Conservation (phyloP, 2,797 vertebrate genomes). For the Balearica regulorum region DNA sequence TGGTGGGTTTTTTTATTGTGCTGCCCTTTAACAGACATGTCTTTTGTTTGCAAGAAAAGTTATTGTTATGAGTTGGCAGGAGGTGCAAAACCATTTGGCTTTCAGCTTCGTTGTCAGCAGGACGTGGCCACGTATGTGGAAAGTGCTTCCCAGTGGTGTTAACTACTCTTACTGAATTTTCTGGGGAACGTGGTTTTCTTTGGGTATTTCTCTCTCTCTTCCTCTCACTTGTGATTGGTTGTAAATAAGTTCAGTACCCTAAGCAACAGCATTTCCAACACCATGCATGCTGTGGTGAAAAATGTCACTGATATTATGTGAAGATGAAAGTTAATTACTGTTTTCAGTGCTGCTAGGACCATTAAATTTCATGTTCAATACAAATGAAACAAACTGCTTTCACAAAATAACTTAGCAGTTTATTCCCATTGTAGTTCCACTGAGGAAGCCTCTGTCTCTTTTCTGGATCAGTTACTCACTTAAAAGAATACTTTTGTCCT, state of each 20-base stretch:
- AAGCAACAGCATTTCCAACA: neutral
- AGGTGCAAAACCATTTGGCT: neutral
- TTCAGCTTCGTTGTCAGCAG: neutral
- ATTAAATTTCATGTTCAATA: conserved; percentile 18
- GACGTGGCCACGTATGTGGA: neutral
- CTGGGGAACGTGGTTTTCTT: neutral
- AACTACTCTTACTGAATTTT: neutral
- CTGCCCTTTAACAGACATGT: neutral
- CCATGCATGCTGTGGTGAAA: neutral
- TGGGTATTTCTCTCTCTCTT: neutral
- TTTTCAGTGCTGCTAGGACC: conserved; percentile 8
- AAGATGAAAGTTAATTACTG: conserved; percentile 13
- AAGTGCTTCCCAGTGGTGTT: neutral
- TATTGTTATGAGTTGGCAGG: neutral
- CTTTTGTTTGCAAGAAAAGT: neutral
- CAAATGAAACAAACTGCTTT: conserved; percentile 31
- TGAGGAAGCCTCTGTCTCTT: neutral
- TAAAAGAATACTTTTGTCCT: neutral
- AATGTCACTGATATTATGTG: neutral
- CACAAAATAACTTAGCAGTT: neutral
- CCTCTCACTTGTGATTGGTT: neutral
- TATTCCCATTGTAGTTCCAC: neutral
- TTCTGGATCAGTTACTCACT: neutral
- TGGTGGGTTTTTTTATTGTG: neutral
- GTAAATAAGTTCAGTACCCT: neutral